These are phyloP conservation scores for Teinopalpus imperialis DNA, from an alignment of 2,888 invertebrate genomes.

Conservation along the genomic window DNA sequence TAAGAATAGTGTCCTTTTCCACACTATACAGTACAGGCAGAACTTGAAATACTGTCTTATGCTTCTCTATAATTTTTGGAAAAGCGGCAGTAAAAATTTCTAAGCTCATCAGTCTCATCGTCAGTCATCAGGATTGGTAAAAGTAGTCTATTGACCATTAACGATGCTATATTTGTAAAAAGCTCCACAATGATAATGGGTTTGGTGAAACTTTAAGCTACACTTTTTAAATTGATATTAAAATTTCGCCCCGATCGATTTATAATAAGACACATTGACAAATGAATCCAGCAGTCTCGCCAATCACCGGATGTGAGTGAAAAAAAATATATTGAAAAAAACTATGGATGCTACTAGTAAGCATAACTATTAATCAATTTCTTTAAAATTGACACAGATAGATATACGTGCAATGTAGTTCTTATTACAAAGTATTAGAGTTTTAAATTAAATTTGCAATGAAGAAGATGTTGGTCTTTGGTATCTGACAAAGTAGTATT, in stretches of 20 bases:
- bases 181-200: too few species aligned
- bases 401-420: conserved; percentile 6
- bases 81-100: too few species aligned
- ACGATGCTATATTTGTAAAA: too few species aligned
- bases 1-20: too few species aligned
- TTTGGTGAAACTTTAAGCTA: background rate
- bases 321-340: conserved; percentile 32
- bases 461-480: background rate
- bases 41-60: too few species aligned
- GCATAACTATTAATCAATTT: conserved; percentile 68
- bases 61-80: too few species aligned
- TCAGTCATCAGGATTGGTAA: too few species aligned
- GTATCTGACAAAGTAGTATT: conserved; percentile 18
- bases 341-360: conserved; percentile 58
- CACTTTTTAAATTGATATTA: conserved; percentile 56
- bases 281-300: conserved; percentile 57
- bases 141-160: too few species aligned
- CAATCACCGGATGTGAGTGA: conserved; percentile 50
- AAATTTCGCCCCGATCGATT: conserved; percentile 49
- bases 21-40: too few species aligned
- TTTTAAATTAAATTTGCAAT: background rate
- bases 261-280: conserved; percentile 57
- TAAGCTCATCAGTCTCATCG: too few species aligned
- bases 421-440: conserved; percentile 24
- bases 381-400: conserved; percentile 44